phyloP scores from a whole-genome alignment of 2,888 invertebrate species.

The Byasa hedistus region DNA sequence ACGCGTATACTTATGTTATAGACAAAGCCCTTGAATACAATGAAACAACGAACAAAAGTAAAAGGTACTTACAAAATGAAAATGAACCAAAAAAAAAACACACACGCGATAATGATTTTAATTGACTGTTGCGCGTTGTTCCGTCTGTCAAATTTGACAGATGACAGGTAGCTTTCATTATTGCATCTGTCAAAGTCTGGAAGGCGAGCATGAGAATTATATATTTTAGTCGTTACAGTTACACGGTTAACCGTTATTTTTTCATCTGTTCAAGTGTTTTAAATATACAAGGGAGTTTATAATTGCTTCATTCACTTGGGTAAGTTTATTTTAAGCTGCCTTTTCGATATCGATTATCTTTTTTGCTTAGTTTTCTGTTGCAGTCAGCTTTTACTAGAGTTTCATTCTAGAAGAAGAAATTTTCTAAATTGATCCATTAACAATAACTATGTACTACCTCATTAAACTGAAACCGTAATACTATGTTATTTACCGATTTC shows the following conservation, averaged over 20 bases:
- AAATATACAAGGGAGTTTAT: slow-evolving; percentile 8
- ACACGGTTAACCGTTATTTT: slow-evolving; percentile 10
- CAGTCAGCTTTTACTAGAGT: too few species aligned
- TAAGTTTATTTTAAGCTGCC: too few species aligned
- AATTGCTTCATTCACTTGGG: neutral
- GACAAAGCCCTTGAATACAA: slow-evolving; percentile 9
- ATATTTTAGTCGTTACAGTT: slow-evolving; percentile 10
- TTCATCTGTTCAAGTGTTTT: slow-evolving; percentile 3
- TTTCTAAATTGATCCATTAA: too few species aligned
- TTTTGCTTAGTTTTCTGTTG: too few species aligned
- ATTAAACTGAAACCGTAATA: too few species aligned
- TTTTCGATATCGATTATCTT: too few species aligned
- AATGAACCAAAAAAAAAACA: neutral
- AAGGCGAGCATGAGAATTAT: slow-evolving; percentile 19
- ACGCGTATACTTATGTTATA: neutral
- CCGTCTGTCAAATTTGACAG: slow-evolving; percentile 24
- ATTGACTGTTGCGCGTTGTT: slow-evolving; percentile 21
- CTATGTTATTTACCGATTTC: too few species aligned
- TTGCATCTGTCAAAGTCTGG: slow-evolving; percentile 22
- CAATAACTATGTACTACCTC: too few species aligned
- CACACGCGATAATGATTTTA: slow-evolving; percentile 24
- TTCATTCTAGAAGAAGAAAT: too few species aligned
- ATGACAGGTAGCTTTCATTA: slow-evolving; percentile 26
- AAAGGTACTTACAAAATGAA: slow-evolving; percentile 12
- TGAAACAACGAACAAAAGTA: slow-evolving; percentile 10